A percentile compares a stretch with the other conserved stretches of the same genome.
These are phyloP conservation scores for Puntigrus tetrazona DNA, from an alignment of 2,113 vertebrate genomes.

Conservation along the genomic window DNA sequence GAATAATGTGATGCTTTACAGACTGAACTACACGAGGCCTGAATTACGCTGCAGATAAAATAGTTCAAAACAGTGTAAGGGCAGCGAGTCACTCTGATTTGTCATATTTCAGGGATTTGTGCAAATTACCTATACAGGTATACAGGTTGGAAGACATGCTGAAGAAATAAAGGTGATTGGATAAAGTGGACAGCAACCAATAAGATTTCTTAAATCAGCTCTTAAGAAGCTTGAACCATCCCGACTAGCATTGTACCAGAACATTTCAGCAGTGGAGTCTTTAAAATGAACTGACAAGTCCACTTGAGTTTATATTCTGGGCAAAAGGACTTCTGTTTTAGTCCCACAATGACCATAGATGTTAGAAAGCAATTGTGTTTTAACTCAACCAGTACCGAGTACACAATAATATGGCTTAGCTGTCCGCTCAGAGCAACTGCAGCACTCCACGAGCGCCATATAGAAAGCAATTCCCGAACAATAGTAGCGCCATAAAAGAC, in stretches of 20 bases:
- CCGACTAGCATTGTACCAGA: background rate
- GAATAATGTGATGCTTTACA: too few relatives aligned
- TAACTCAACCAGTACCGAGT: slow-evolving; percentile 40
- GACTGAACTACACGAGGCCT: too few relatives aligned
- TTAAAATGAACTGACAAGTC: background rate
- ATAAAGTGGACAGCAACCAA: too few relatives aligned
- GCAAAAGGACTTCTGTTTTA: background rate
- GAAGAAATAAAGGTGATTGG: too few relatives aligned
- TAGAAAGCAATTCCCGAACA: slow-evolving; percentile 37
- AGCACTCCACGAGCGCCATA: slow-evolving; percentile 7
- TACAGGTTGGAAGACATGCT: too few relatives aligned
- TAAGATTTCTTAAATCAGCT: background rate
- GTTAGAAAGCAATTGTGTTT: background rate
- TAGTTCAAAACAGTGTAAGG: too few relatives aligned
- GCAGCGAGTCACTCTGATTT: too few relatives aligned
- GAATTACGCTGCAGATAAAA: too few relatives aligned
- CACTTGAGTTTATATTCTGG: background rate
- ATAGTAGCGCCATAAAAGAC: slow-evolving; percentile 27
- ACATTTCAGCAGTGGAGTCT: background rate
- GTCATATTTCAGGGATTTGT: too few relatives aligned
- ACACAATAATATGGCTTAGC: slow-evolving; percentile 43
- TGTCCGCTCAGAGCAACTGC: background rate
- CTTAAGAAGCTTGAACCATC: background rate
- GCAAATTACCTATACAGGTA: too few relatives aligned
- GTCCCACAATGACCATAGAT: background rate